A percentile compares a stretch with the other conserved stretches of the same genome.
Conservation (phyloP, 2,797 vertebrate genomes). For the Parotocinclus haroldoi region DNA sequence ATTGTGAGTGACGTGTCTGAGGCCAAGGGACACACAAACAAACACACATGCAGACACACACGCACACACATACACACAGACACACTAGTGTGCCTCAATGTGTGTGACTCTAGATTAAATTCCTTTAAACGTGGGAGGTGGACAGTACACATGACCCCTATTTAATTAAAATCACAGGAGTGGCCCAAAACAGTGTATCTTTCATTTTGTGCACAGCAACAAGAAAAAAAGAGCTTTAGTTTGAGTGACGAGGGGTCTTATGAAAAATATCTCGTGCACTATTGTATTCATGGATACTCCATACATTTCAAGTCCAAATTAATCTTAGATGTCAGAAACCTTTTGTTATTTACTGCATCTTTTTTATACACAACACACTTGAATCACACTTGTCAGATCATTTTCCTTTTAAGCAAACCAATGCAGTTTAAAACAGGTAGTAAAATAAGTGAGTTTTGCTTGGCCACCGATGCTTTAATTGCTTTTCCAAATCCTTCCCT, state of each 20-base stretch:
- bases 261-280: not conserved
- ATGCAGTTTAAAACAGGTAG: constrained; percentile 5
- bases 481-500: constrained; percentile 38
- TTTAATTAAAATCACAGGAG: constrained; percentile 61
- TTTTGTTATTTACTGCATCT: not conserved
- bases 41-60: constrained; percentile 6
- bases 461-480: constrained; percentile 41
- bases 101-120: constrained; percentile 50
- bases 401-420: not conserved
- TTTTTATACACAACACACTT: not conserved
- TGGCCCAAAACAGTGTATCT: constrained; percentile 51
- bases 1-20: constrained; percentile 51
- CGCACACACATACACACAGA: constrained; percentile 34
- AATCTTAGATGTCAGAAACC: constrained; percentile 1
- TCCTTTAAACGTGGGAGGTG: constrained; percentile 56
- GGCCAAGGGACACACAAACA: constrained; percentile 40
- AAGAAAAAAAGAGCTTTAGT: constrained; percentile 39
- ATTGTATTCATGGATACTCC: not conserved
- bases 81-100: constrained; percentile 21
- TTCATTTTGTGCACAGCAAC: constrained; percentile 47
- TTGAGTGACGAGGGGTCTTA: constrained; percentile 4
- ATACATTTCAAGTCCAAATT: too few species aligned
- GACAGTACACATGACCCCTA: constrained; percentile 55
- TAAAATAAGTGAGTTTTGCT: constrained; percentile 27
- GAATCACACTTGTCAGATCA: not conserved